These are phyloP conservation scores for Cebidichthys violaceus DNA, from an alignment of 2,113 vertebrate genomes.

Conservation along the genomic window DNA sequence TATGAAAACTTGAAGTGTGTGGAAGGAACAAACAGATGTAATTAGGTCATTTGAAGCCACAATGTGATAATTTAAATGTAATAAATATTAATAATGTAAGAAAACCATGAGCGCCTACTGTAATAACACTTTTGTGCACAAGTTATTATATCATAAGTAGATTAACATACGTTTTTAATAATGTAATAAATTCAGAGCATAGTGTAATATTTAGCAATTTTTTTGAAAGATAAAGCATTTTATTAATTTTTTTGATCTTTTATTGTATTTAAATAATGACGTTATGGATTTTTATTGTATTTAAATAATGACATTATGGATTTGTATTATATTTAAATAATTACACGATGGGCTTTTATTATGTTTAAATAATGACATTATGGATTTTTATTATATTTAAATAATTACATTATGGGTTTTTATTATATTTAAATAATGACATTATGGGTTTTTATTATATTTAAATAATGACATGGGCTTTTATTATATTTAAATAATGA, in stretches of 20 bases:
- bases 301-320: neutral
- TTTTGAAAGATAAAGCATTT: neutral
- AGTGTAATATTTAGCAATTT: neutral
- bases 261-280: neutral
- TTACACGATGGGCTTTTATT: neutral
- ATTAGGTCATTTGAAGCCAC: neutral
- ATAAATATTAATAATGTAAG: neutral
- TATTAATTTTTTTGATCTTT: neutral
- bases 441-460: no score
- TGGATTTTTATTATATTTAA: neutral
- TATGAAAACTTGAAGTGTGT: neutral
- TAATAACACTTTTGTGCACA: no score
- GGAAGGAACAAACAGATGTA: neutral
- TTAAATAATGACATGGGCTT: no score
- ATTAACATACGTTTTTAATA: no score
- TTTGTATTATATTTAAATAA: no score
- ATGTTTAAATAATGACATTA: neutral
- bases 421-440: neutral
- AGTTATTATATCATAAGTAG: no score
- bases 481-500: neutral
- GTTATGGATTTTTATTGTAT: neutral
- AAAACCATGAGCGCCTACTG: neutral
- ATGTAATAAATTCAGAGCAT: neutral
- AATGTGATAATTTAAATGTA: neutral
- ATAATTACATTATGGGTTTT: neutral